Evolutionary conservation across 2,888 invertebrate species (phyloP).

Genomic region (Nineta flava): DNA sequence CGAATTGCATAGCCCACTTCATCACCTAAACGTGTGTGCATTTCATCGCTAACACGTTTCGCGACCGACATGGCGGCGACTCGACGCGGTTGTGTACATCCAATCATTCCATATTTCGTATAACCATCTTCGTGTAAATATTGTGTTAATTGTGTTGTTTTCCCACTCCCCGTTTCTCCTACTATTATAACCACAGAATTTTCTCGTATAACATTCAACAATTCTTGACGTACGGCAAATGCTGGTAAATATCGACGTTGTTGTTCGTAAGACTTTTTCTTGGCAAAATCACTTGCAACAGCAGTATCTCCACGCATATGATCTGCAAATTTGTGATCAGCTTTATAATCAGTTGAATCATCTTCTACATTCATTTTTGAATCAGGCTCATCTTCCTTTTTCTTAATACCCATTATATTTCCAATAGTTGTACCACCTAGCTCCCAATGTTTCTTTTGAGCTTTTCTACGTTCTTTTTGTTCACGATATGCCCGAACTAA

Average conservation of each 20-base stretch:
- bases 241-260: constrained; percentile 88
- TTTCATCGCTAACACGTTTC: constrained; percentile 96
- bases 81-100: constrained; percentile 93
- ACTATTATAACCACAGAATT: constrained; percentile 93
- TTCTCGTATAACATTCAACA: constrained; percentile 79
- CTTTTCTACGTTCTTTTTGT: constrained; percentile 90
- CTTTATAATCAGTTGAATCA: constrained; percentile 72
- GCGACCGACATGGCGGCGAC: constrained; percentile 99
- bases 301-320: constrained; percentile 65
- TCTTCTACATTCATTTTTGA: constrained; percentile 41
- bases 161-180: constrained; percentile 89
- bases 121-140: constrained; percentile 96
- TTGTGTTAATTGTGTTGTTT: constrained; percentile 95
- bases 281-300: constrained; percentile 71
- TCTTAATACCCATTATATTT: constrained; percentile 90
- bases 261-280: constrained; percentile 64
- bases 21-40: constrained; percentile 72
- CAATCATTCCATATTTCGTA: constrained; percentile 83
- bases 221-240: constrained; percentile 86
- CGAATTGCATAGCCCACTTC: constrained; percentile 98
- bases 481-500: constrained; percentile 83
- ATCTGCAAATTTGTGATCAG: constrained; percentile 92
- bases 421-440: constrained; percentile 85
- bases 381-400: constrained; percentile 64
- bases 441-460: constrained; percentile 99